Percentiles rank a stretch among this genome's conserved stretches.
These are phyloP conservation scores for Misgurnus anguillicaudatus DNA, from an alignment of 2,113 vertebrate genomes.

Conservation along the genomic window DNA sequence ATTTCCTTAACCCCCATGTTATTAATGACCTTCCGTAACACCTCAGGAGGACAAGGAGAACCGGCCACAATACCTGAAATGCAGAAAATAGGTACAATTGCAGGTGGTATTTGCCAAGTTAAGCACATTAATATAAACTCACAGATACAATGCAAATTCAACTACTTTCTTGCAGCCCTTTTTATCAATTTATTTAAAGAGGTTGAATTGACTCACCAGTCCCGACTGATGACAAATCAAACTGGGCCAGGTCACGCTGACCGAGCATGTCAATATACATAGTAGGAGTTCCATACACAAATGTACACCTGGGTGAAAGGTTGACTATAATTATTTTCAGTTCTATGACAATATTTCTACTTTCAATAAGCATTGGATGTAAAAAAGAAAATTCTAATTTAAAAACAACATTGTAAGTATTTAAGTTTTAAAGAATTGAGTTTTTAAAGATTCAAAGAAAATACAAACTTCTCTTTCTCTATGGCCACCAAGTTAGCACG, in stretches of 20 bases:
- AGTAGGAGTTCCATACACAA: constrained; percentile 85
- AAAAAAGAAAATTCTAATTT: neutral
- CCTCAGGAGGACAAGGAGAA: constrained; percentile 81
- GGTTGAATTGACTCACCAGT: constrained; percentile 74
- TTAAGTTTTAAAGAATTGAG: neutral
- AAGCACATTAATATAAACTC: too few species aligned
- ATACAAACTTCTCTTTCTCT: constrained; percentile 81
- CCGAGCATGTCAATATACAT: constrained; percentile 89
- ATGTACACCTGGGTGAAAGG: constrained; percentile 74
- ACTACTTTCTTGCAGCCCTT: too few species aligned
- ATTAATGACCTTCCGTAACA: constrained; percentile 72
- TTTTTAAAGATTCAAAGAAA: neutral
- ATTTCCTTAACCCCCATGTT: constrained; percentile 75
- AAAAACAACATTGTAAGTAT: neutral
- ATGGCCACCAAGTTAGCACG: constrained; percentile 78
- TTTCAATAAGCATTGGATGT: too few species aligned
- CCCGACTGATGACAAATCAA: constrained; percentile 76
- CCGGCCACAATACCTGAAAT: constrained; percentile 82
- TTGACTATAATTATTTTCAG: neutral
- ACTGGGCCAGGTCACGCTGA: constrained; percentile 77
- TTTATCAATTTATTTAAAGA: neutral
- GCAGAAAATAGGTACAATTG: neutral
- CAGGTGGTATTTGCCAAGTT: neutral
- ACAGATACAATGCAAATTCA: too few species aligned
- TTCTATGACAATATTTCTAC: too few species aligned